A percentile compares a stretch with the other conserved stretches of the same genome.
Evolutionary conservation across 2,888 invertebrate genomes (phyloP).

Genomic region (Plutella xylostella): DNA sequence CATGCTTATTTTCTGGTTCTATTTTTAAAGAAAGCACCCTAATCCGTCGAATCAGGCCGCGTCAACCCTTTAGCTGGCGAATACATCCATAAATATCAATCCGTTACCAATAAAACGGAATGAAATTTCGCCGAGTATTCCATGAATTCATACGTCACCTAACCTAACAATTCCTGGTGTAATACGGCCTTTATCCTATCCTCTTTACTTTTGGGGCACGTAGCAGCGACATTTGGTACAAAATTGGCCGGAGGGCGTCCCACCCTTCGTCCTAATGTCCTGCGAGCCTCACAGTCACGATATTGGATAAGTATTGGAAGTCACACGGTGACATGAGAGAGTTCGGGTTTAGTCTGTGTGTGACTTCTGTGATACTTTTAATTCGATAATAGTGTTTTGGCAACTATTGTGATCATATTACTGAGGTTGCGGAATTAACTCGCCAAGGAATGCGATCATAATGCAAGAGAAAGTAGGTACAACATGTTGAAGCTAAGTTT

Average conservation of each 20-base stretch:
- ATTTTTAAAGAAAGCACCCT: too few species aligned
- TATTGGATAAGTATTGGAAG: slow-evolving; percentile 14
- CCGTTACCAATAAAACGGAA: slow-evolving; percentile 3
- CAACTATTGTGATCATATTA: too few species aligned
- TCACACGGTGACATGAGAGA: background rate
- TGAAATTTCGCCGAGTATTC: background rate
- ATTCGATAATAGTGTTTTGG: too few species aligned
- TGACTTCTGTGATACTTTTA: too few species aligned
- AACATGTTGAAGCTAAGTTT: too few species aligned
- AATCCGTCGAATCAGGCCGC: too few species aligned
- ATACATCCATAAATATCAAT: slow-evolving; percentile 1
- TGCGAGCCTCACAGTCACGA: slow-evolving; percentile 41
- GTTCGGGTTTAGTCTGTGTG: too few species aligned
- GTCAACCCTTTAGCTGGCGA: too few species aligned
- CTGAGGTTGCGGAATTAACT: too few species aligned
- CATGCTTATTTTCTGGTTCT: too few species aligned
- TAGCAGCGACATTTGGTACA: slow-evolving; percentile 64
- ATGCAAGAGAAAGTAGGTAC: too few species aligned
- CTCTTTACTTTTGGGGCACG: slow-evolving; percentile 65
- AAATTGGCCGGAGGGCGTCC: slow-evolving; percentile 63
- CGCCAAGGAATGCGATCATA: too few species aligned
- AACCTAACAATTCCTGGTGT: slow-evolving; percentile 43
- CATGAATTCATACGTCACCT: slow-evolving; percentile 17
- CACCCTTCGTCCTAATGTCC: slow-evolving; percentile 51
- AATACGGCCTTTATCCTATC: slow-evolving; percentile 50